Evolutionary conservation across 2,797 vertebrate genomes (phyloP), one percentile per base, ranked within the genome.

Genomic region (Peromyscus aztecus): DNA sequence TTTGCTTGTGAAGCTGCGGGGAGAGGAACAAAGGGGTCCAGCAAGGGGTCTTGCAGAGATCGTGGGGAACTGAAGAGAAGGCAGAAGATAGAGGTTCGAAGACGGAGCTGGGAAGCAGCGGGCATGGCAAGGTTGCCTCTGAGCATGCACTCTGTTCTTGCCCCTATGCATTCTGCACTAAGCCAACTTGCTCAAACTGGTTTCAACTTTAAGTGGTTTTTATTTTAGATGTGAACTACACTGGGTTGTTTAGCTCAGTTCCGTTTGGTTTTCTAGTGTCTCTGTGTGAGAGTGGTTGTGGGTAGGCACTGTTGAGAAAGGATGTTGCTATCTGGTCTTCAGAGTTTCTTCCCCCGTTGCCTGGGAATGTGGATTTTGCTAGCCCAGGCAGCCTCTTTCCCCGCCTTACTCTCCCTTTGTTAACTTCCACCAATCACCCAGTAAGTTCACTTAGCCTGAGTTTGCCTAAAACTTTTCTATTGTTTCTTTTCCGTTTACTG

Each of bases 341-440:
- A 61, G 21, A 43, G 73, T 65, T 52, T 19, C 67, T 7, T 17
- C 0, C 4, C 11, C 21, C 8, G 2, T 24, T 12, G 40, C 46
- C n/a, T 65, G 94, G 77, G 82, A 86, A 71, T 34, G 92, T 83
- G 78, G 59, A 69, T 59, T 83, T 82, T 52, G 12, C 1, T 34
- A n/a, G 63, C 37, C 4, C 5, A 13, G 6, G 40, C 49, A 73
- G 43, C 27, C 13, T 34, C n/a, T 59, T 24, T 8, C 29, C 12
- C 13, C 8, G 29, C 7, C 31, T 12, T 6, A 0, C 23, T 52
- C 6, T 29, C 37, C 52, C 6, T 65, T 89, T 85, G 0, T 40
- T 69, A 63, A 85, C 90, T 90, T 96, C 94, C 69, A 84, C 65
- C 4, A 55, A 0, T 95, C 92, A 97, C 92, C 19, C 46, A 49